Percentiles rank a stretch among this genome's conserved stretches.
Conservation (phyloP, 2,888 invertebrate species). For the Drosophila basisetae region DNA sequence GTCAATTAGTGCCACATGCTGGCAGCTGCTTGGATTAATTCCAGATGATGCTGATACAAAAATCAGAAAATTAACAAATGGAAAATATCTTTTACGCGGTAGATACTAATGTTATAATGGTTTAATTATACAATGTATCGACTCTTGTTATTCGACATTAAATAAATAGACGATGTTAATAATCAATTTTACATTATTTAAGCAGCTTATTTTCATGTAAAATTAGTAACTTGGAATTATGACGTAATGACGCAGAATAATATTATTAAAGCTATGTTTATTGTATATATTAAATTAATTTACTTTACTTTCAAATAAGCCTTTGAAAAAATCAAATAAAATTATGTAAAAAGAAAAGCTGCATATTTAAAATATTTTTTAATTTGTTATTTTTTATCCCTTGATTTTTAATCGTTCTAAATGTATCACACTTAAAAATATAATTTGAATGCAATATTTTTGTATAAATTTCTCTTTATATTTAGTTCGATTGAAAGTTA, state of each 20-base stretch:
- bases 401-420: neutral
- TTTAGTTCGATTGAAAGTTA: neutral
- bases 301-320: neutral
- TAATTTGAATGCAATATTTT: neutral
- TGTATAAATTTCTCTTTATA: neutral
- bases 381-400: neutral
- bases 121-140: neutral
- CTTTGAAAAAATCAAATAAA: neutral
- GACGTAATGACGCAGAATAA: too few relatives aligned
- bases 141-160: neutral
- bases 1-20: conserved; percentile 47
- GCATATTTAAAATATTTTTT: neutral
- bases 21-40: conserved; percentile 8
- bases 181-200: neutral
- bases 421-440: neutral
- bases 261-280: neutral
- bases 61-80: neutral
- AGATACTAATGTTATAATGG: neutral
- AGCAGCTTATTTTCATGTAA: neutral
- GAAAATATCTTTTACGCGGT: neutral
- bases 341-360: neutral
- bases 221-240: neutral
- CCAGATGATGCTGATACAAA: neutral
- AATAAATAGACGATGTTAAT: neutral
- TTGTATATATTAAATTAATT: neutral